Evolutionary conservation across 2,113 vertebrate species (phyloP).

Genomic region (Origma solitaria): DNA sequence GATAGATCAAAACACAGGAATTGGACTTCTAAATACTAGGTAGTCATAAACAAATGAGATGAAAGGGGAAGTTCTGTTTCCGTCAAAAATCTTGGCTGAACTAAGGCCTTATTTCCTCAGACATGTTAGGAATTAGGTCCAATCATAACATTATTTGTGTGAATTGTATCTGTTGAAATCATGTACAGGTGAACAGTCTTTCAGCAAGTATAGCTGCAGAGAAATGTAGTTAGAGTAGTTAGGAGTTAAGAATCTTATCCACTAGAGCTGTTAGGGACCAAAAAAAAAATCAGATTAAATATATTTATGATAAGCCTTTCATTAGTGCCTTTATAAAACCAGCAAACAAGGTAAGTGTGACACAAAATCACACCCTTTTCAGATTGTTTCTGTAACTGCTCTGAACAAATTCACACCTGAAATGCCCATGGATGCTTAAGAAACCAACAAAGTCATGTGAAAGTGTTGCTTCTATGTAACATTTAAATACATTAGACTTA

Average conservation of each 20-base stretch:
- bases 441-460: not conserved
- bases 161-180: not conserved
- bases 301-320: not conserved
- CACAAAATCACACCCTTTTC: not conserved
- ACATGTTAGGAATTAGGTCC: not conserved
- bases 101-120: not conserved
- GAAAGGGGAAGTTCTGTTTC: not conserved
- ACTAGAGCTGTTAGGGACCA: not conserved
- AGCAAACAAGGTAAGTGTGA: not conserved
- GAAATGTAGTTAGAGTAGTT: not conserved
- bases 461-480: not conserved
- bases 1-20: not conserved
- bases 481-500: not conserved
- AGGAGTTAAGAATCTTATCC: not conserved
- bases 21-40: not conserved
- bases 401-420: not conserved
- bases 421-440: not conserved
- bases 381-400: not conserved
- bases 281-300: not conserved
- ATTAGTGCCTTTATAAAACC: not conserved
- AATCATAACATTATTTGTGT: fast-evolving
- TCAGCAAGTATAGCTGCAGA: not conserved
- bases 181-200: not conserved
- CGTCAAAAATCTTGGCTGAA: not conserved
- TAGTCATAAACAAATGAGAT: not conserved